Base-by-base conservation (phyloP, 2,113 vertebrate species). In the Genyomyrus donnyi region DNA sequence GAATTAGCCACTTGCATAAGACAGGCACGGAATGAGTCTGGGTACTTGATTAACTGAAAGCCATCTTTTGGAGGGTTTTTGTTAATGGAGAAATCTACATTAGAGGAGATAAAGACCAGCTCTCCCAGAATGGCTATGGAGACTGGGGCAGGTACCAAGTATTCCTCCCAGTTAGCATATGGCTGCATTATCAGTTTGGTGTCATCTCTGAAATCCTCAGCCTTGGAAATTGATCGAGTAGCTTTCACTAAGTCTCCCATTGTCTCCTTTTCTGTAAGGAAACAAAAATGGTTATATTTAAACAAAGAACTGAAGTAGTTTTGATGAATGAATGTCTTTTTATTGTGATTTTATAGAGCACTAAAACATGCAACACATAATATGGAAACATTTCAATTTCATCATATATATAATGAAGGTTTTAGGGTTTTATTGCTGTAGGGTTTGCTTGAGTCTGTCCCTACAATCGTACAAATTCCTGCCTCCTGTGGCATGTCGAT, bases 61-160 rank as follows among this genome's bases (percentile, higher is more conserved):
- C 92, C 93, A 52, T 1, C 86, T 6, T 21, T n/a, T 2, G 93
- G 91, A 0, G 88, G 3, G 11, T 90, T 91, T 46, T 89, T 87
- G 58, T 92, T 91, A 58, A 94, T 92, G 45, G 93, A 93, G 83
- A 93, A 91, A 62, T 93, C 91, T 0, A 27, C 56, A 2, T 91
- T 90, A 5, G 91, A 70, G 2, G 92, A 92, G 85, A 92, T 90
- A 85, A 88, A 92, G n/a, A 90, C 90, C 66, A 93, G 91, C 85
- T 94, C 92, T 2, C 91, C 93, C 62, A 94, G 19, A 35, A 94
- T 92, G 50, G 93, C 94, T 15, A 94, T 91, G 11, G 93, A 93
- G 45, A 93, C 35, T 35, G 11, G 49, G 49, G 49, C 49, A 50
- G 49, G 49, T 50, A 50, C 49, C 49, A 50, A 50, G 49, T 50